phyloP scores from a whole-genome alignment of 2,797 vertebrate genomes.

The Oreochromis mossambicus region DNA sequence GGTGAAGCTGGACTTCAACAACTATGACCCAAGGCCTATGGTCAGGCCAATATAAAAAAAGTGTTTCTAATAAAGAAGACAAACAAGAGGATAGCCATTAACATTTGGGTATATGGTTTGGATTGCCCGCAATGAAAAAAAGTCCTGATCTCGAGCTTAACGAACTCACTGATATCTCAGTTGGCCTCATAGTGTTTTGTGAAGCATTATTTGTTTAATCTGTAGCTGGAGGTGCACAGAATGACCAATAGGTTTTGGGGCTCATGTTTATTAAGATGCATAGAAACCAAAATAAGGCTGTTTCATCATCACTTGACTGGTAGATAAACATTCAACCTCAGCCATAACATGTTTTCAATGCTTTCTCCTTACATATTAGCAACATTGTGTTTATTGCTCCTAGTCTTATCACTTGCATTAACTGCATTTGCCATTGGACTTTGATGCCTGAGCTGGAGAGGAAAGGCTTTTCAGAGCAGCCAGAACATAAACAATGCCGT shows the following conservation, averaged over 20 bases:
- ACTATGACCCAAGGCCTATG: not conserved
- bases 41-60: not conserved
- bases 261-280: not conserved
- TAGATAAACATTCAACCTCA: not conserved
- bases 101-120: not conserved
- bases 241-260: not conserved
- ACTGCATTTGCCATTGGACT: not conserved
- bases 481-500: slow-evolving; percentile 29
- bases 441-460: not conserved
- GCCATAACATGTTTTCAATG: not conserved
- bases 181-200: not conserved
- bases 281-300: not conserved
- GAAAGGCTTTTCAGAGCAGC: not conserved
- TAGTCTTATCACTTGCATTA: not conserved
- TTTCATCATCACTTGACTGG: not conserved
- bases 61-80: not conserved
- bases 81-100: not conserved
- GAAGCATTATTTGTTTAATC: not conserved
- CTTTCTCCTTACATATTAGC: not conserved
- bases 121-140: not conserved
- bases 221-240: not conserved
- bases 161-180: not conserved
- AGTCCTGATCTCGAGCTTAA: not conserved
- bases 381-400: not conserved
- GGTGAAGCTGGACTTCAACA: not conserved